Conservation (phyloP, 1,140 invertebrate species). For the Neotoxoptera formosana region DNA sequence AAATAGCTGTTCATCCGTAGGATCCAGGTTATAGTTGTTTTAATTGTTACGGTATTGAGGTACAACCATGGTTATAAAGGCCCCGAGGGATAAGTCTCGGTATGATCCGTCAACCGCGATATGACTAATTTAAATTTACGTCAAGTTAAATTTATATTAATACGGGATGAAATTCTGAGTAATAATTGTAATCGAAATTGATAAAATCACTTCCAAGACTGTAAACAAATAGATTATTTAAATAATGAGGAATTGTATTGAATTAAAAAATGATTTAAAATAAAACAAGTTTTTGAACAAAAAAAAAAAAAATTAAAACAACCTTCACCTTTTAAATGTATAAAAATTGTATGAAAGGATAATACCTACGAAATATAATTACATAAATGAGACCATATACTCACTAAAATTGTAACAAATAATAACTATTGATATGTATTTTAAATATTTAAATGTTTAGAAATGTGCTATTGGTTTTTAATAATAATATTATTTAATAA, state of each 20-base stretch:
- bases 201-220: neutral
- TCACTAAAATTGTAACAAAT: neutral
- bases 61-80: neutral
- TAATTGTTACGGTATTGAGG: slow-evolving; percentile 1
- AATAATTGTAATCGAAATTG: neutral
- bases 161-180: neutral
- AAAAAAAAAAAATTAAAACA: neutral
- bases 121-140: slow-evolving; percentile 49
- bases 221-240: neutral
- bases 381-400: neutral
- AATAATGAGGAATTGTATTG: neutral
- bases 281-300: neutral
- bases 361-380: neutral
- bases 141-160: slow-evolving; percentile 20
- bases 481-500: neutral
- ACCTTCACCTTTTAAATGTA: neutral
- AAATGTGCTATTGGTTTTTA: neutral
- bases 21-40: neutral
- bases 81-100: neutral
- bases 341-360: neutral
- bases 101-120: slow-evolving; percentile 34
- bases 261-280: neutral
- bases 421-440: neutral
- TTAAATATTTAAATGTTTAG: neutral
- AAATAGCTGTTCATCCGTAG: neutral